phyloP scores from a whole-genome alignment of 2,113 vertebrate genomes.

The Microcebus ravelobensis region DNA sequence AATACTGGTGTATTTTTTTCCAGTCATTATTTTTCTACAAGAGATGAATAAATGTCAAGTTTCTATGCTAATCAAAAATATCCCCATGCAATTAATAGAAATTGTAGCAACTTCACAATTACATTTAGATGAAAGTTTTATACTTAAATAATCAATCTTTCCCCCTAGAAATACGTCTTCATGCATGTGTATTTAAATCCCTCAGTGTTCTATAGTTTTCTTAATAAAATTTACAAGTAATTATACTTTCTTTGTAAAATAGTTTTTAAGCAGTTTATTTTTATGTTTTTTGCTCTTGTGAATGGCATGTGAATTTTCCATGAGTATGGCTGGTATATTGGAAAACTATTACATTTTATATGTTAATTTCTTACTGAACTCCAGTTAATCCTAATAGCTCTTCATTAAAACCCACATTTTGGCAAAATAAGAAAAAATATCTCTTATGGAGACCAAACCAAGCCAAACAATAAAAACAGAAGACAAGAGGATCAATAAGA shows the following conservation, averaged over 20 bases:
- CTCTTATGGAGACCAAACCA: not conserved
- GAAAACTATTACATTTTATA: not conserved
- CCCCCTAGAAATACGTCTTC: not conserved
- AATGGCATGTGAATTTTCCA: not conserved
- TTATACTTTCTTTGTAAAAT: not conserved
- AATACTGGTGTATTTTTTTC: not conserved
- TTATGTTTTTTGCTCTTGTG: not conserved
- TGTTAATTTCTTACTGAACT: conserved; percentile 28
- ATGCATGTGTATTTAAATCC: not conserved
- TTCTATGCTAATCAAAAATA: not conserved
- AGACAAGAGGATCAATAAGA: not conserved
- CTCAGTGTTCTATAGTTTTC: not conserved
- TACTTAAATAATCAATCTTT: not conserved
- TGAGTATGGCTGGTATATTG: not conserved
- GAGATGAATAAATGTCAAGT: not conserved
- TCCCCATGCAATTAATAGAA: not conserved
- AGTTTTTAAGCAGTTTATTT: not conserved
- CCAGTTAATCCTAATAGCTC: not conserved
- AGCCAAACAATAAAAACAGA: not conserved
- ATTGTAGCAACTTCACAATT: not conserved
- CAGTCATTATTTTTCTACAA: not conserved
- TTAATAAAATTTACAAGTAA: not conserved
- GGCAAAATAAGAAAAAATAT: not conserved
- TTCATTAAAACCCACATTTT: not conserved
- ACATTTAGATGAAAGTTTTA: not conserved